Base-by-base conservation (phyloP, 2,888 invertebrate species). In the Xanthia icteritia region DNA sequence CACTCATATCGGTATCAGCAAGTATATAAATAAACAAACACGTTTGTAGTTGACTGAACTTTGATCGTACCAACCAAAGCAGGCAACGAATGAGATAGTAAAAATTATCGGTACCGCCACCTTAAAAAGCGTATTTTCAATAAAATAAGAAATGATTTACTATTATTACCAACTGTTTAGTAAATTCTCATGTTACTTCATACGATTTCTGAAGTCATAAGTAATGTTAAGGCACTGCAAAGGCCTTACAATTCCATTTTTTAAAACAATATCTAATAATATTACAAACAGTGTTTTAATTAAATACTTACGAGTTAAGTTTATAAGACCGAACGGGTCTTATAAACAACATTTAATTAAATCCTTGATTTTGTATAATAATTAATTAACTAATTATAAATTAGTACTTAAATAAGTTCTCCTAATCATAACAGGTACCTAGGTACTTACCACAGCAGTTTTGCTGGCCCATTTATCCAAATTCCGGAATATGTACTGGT, bases 381-480 rank as follows among this genome's bases (percentile, higher is more conserved):
- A 45, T 45, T 1, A 42, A 23, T 45, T 9, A 42, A 23, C 2
- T 5, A 23, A 36, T 6, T 20, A 20, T 11, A 61, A 20, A 45
- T 11, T 5, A 20, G 11, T 42, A n/a, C n/a, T n/a, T 9, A 45
- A 66, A 45, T 20, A 0, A 27, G 27, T 20, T 45, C 13, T 48
- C 45, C 13, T 36, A 31, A 0, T 71, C 13, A 65, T 13, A 39
- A 9, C 15, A 17, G 4, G 11, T 39, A n/a, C n/a, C n/a, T n/a
- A 39, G 0, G 51, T 63, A 86, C 79, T 91, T 90, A 94, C 95
- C 94, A 96, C 85, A 45, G 98, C 98, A 6, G 96, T 96, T 90
- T 97, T 97, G 51, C 97, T 95, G 23, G 97, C 94, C 97, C 97
- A 98, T 89, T 96, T 97, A 45, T 97, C 96, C 54, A 97, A 88